Conservation (phyloP, 2,888 invertebrate species). For the Pinctada fucata region DNA sequence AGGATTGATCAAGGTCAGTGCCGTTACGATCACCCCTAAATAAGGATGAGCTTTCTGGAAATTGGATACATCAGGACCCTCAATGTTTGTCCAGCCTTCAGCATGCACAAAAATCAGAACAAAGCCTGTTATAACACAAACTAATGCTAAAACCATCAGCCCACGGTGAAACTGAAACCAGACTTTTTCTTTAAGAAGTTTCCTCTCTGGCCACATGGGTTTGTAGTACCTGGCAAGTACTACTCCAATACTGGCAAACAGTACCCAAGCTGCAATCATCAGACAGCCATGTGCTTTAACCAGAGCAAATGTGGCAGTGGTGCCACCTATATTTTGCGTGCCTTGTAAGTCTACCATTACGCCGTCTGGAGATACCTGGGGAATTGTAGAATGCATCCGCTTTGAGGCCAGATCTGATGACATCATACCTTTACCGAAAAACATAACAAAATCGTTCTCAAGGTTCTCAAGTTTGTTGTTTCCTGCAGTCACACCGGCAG, state of each 20-base stretch:
- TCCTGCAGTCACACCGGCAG: slow-evolving; percentile 23
- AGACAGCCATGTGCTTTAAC: slow-evolving; percentile 71
- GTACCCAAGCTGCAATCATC: slow-evolving; percentile 76
- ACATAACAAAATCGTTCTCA: slow-evolving; percentile 47
- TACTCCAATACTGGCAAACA: slow-evolving; percentile 73
- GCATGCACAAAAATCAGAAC: slow-evolving; percentile 73
- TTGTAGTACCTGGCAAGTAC: slow-evolving; percentile 75
- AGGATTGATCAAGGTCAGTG: slow-evolving; percentile 71
- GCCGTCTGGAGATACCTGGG: slow-evolving; percentile 50
- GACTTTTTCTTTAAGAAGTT: slow-evolving; percentile 66
- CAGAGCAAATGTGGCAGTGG: slow-evolving; percentile 33
- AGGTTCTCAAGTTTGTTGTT: slow-evolving; percentile 31
- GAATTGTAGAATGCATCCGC: slow-evolving; percentile 21
- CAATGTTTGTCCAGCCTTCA: slow-evolving; percentile 59
- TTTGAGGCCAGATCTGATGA: slow-evolving; percentile 11
- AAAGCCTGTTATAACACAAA: slow-evolving; percentile 66
- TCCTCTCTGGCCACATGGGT: slow-evolving; percentile 71
- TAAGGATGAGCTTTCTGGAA: slow-evolving; percentile 73
- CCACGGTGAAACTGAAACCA: slow-evolving; percentile 74
- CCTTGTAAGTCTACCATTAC: slow-evolving; percentile 41
- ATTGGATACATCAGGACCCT: slow-evolving; percentile 35
- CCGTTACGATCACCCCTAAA: slow-evolving; percentile 73
- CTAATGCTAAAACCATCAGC: slow-evolving; percentile 59
- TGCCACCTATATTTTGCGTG: slow-evolving; percentile 36
- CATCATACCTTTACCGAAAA: slow-evolving; percentile 59